These are phyloP conservation scores for Drosophila hydei DNA, from an alignment of 1,140 invertebrate species.

Conservation along the genomic window DNA sequence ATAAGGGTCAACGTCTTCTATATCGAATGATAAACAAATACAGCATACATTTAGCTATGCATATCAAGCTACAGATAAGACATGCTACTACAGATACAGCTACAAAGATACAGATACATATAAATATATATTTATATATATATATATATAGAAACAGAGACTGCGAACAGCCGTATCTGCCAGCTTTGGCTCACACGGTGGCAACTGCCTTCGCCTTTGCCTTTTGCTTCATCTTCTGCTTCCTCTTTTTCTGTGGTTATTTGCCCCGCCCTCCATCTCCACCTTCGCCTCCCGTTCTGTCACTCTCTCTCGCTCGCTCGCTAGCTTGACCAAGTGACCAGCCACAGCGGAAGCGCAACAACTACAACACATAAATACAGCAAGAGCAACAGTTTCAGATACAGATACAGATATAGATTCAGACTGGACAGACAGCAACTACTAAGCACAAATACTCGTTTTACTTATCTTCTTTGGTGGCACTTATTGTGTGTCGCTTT, in stretches of 20 bases:
- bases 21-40: conserved; percentile 20
- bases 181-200: conserved; percentile 24
- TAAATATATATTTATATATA: no score
- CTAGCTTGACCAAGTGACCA: conserved; percentile 33
- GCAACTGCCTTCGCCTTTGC: conserved; percentile 22
- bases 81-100: conserved; percentile 29
- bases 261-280: not conserved
- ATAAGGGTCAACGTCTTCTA: conserved; percentile 44
- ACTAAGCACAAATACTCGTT: conserved; percentile 32
- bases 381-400: conserved; percentile 41
- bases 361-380: conserved; percentile 20
- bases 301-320: no score
- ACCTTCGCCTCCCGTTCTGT: not conserved
- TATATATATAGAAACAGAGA: no score
- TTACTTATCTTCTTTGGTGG: conserved; percentile 35
- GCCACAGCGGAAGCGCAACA: conserved; percentile 45
- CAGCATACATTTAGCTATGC: not conserved
- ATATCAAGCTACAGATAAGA: conserved; percentile 10
- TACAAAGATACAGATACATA: conserved; percentile 6
- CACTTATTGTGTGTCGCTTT: conserved; percentile 9
- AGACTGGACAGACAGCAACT: conserved; percentile 9
- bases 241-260: conserved; percentile 4
- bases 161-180: conserved; percentile 26
- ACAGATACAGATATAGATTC: conserved; percentile 26
- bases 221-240: conserved; percentile 2